Conservation (phyloP, 2,888 invertebrate genomes). For the Nemoura dubitans region DNA sequence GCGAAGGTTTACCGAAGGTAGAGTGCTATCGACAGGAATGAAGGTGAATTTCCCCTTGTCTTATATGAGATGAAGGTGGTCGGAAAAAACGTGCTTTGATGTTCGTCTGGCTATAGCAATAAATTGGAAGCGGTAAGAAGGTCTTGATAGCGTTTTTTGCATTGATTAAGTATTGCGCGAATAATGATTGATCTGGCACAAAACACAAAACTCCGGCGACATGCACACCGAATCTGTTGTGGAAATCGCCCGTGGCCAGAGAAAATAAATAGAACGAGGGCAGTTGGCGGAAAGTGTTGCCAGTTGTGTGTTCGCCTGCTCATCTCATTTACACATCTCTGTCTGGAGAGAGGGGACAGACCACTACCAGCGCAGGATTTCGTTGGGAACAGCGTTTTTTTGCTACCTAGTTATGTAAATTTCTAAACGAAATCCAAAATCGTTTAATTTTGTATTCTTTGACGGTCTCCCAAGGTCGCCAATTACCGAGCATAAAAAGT, state of each 20-base stretch:
- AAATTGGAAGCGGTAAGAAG: neutral
- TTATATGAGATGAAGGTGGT: neutral
- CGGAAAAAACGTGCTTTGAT: neutral
- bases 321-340: neutral
- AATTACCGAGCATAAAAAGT: constrained; percentile 30
- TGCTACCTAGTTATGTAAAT: constrained; percentile 36
- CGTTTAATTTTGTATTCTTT: constrained; percentile 38
- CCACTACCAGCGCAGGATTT: neutral
- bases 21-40: neutral
- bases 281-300: neutral
- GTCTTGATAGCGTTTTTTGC: neutral
- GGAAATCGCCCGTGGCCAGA: neutral
- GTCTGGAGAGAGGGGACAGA: neutral
- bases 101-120: neutral
- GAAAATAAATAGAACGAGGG: neutral
- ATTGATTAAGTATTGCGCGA: neutral
- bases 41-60: neutral
- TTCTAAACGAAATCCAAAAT: constrained; percentile 24
- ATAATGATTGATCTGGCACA: neutral
- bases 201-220: neutral
- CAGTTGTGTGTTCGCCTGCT: neutral
- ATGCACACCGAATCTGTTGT: neutral
- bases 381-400: neutral
- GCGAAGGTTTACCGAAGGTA: neutral
- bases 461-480: constrained; percentile 30